Conservation (phyloP, 2,888 invertebrate species). For the Diarsia rubi region DNA sequence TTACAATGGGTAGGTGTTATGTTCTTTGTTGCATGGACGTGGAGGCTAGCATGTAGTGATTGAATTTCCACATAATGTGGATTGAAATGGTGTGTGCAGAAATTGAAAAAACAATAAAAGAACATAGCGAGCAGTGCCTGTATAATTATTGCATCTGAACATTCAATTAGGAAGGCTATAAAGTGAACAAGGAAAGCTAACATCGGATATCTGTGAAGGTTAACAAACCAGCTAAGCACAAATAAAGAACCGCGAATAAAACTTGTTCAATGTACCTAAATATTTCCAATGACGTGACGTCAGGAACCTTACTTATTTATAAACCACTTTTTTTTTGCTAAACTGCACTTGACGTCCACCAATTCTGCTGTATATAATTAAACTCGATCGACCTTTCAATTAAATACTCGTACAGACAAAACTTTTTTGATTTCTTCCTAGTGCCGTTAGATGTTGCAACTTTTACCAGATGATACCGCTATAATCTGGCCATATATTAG, state of each 20-base stretch:
- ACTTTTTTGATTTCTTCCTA: neutral
- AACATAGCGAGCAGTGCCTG: conserved; percentile 30
- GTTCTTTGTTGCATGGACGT: conserved; percentile 7
- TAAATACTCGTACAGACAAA: neutral
- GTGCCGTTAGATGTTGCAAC: conserved; percentile 15
- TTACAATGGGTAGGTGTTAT: conserved; percentile 9
- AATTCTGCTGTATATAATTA: conserved; percentile 46
- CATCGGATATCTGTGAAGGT: conserved; percentile 73
- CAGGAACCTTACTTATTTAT: conserved; percentile 39
- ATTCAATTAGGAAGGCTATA: conserved; percentile 66
- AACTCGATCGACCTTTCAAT: conserved; percentile 51
- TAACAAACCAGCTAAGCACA: conserved; percentile 67
- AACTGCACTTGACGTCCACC: neutral
- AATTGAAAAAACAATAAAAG: conserved; percentile 38
- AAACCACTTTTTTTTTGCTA: conserved; percentile 34
- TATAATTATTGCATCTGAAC: conserved; percentile 43
- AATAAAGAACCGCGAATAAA: conserved; percentile 59
- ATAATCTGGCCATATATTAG: neutral
- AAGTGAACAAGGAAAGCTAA: conserved; percentile 75
- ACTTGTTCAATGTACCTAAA: conserved; percentile 52
- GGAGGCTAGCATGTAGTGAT: neutral
- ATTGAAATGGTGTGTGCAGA: conserved; percentile 14
- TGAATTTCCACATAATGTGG: conserved; percentile 28
- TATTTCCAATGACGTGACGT: conserved; percentile 59
- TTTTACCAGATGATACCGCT: conserved; percentile 10